Conservation (phyloP, 2,113 vertebrate genomes). For the Nycticorax nycticorax region DNA sequence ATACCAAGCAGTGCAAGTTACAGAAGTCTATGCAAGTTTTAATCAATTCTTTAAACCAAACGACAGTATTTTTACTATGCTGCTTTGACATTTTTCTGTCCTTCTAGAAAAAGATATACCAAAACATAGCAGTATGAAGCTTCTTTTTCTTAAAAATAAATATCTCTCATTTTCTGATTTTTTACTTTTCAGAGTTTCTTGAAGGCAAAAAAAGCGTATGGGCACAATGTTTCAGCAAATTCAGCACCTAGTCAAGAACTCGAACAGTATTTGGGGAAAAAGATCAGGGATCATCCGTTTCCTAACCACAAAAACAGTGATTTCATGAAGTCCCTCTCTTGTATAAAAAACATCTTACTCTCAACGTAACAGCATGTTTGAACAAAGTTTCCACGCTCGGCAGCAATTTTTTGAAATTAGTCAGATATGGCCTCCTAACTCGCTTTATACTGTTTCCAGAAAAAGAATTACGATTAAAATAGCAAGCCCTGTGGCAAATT, state of each 20-base stretch:
- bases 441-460: not conserved
- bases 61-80: not conserved
- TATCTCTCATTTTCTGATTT: not conserved
- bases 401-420: not conserved
- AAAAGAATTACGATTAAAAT: slow-evolving; percentile 4
- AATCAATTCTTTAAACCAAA: not conserved
- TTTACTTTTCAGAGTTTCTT: not conserved
- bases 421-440: not conserved
- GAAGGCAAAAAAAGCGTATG: not conserved
- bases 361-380: not conserved
- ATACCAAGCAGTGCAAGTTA: not conserved
- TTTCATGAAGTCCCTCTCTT: not conserved
- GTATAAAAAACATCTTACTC: not conserved
- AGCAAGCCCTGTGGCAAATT: slow-evolving; percentile 12
- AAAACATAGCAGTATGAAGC: not conserved
- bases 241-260: not conserved
- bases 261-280: not conserved
- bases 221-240: not conserved
- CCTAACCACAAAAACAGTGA: not conserved
- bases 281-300: not conserved
- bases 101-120: not conserved
- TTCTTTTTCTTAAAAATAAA: not conserved
- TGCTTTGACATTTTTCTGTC: not conserved
- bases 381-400: not conserved
- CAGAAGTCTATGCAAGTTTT: not conserved